Evolutionary conservation across 2,888 invertebrate genomes (phyloP), one percentile per base, ranked within the genome.

Genomic region (Drosophila subsilvestris): DNA sequence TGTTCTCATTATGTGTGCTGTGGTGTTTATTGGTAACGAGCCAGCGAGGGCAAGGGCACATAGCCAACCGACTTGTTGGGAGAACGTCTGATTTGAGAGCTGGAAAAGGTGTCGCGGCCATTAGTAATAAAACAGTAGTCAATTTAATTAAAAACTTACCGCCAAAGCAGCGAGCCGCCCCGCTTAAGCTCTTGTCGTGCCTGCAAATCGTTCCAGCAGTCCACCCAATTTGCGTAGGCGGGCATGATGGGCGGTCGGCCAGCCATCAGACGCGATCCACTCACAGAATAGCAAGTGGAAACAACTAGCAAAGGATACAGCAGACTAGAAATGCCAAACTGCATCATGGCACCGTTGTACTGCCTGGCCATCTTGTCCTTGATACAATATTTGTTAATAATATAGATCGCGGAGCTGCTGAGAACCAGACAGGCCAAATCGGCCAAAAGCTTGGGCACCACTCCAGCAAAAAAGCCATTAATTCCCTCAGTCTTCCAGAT

Each of bases 221-320:
- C 94, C 9, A 95, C 91, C 98, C 98, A 98, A 56, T 94, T 94
- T 1, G 93, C 92, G 90, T 98, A 98, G 55, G 94, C 93, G 1
- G 97, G 97, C 96, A 98, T 97, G 49, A 94, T 93, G 0, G 97
- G 97, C 32, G 97, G 96, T 68, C 95, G 94, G 22, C 97, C 98
- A 54, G 97, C 97, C 75, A 94, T 93, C 57, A 98, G 93, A 93
- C 95, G 95, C 17, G 95, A 95, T 69, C 97, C 95, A 69, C 95
- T 95, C 10, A 98, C 96, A 67, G 96, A 95, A 97, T 98, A 98
- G 87, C 98, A 97, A 66, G 97, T 97, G 12, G 97, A 96, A 1
- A 98, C 97, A 67, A 99, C 96, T 90, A 96, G 95, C 90, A 98
- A 95, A 20, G 98, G 98, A 92, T 99, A 99, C n/a, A 97, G 96